These are phyloP conservation scores for Hymenochirus boettgeri DNA, from an alignment of 2,113 vertebrate genomes.

Conservation along the genomic window DNA sequence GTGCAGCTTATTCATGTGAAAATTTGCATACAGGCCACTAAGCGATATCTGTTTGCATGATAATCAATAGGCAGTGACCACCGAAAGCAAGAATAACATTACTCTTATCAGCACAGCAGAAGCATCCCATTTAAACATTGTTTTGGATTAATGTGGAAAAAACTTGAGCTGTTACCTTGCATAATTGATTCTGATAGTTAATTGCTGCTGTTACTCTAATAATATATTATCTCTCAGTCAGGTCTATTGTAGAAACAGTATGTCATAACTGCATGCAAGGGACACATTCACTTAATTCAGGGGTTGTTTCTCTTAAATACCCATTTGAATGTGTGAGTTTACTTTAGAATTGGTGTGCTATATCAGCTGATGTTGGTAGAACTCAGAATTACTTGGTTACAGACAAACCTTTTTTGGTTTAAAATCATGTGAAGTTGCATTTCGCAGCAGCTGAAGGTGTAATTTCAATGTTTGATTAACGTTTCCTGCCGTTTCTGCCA, in stretches of 20 bases:
- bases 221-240: neutral
- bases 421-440: slow-evolving; percentile 32
- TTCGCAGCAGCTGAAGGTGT: slow-evolving; percentile 37
- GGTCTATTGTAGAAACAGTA: neutral
- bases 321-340: too few species aligned
- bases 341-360: slow-evolving; percentile 8
- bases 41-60: slow-evolving; percentile 34
- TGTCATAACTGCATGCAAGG: neutral
- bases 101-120: too few species aligned
- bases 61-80: slow-evolving; percentile 24
- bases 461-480: slow-evolving; percentile 31
- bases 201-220: neutral
- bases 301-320: too few species aligned
- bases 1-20: slow-evolving; percentile 7
- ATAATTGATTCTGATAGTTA: neutral
- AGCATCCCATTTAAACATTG: too few species aligned
- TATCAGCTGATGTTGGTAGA: slow-evolving; percentile 18
- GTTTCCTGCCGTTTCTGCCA: slow-evolving; percentile 17
- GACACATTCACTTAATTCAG: too few species aligned
- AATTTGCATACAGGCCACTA: slow-evolving; percentile 35
- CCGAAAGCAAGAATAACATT: too few species aligned
- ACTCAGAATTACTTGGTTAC: slow-evolving; percentile 20
- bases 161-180: too few species aligned
- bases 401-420: slow-evolving; percentile 22
- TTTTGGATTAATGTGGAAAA: too few species aligned